Evolutionary conservation across 2,888 invertebrate genomes (phyloP).

Genomic region (Andrena trimmerana): DNA sequence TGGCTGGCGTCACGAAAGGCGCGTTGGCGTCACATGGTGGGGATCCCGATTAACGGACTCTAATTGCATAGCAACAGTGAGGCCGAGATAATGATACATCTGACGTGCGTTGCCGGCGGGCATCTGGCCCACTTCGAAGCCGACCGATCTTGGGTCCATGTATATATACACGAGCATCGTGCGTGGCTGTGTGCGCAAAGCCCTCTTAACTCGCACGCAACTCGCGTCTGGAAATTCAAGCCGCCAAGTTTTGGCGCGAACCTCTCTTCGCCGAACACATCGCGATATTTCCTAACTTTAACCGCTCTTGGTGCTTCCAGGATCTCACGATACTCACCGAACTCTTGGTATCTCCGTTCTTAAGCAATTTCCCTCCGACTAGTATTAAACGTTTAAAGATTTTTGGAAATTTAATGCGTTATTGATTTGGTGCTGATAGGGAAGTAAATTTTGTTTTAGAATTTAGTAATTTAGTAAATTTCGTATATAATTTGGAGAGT

Average conservation of each 20-base stretch:
- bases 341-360: neutral
- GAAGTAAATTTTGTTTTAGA: too few species aligned
- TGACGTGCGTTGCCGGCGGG: constrained; percentile 78
- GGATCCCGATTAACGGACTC: constrained; percentile 82
- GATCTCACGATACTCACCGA: too few species aligned
- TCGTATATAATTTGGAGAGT: too few species aligned
- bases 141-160: constrained; percentile 54
- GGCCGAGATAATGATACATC: constrained; percentile 83
- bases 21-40: constrained; percentile 61
- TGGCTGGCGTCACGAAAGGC: constrained; percentile 68
- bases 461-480: too few species aligned
- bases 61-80: constrained; percentile 84
- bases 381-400: neutral
- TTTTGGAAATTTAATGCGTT: too few species aligned
- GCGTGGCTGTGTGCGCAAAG: constrained; percentile 26
- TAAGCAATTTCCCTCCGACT: neutral
- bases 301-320: neutral
- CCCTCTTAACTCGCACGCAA: constrained; percentile 40
- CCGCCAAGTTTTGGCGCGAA: constrained; percentile 52
- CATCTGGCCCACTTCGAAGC: constrained; percentile 80
- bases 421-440: too few species aligned
- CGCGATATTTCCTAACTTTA: constrained; percentile 17
- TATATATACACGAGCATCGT: constrained; percentile 1
- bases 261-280: constrained; percentile 13
- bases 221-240: constrained; percentile 42